phyloP scores from a whole-genome alignment of 2,888 invertebrate species.

The Acleris sparsana region DNA sequence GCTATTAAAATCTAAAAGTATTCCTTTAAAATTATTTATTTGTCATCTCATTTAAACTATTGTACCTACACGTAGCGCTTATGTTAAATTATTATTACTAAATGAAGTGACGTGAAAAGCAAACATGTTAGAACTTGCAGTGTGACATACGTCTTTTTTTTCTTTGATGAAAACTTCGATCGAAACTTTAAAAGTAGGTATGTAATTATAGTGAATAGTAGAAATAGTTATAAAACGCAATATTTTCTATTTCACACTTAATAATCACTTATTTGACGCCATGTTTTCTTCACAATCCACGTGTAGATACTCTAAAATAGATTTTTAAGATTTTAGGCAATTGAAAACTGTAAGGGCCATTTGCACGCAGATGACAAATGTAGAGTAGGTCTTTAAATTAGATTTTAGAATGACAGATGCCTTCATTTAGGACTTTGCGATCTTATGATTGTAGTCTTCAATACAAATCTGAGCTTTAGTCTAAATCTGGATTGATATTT shows the following conservation, averaged over 20 bases:
- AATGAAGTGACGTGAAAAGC: not conserved
- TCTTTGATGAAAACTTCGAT: too few species aligned
- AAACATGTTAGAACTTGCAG: not conserved
- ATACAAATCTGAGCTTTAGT: too few species aligned
- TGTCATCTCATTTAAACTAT: conserved; percentile 2
- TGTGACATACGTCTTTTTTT: conserved; percentile 2
- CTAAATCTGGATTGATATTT: too few species aligned
- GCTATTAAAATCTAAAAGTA: conserved; percentile 34
- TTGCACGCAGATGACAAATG: too few species aligned
- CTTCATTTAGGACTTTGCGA: too few species aligned
- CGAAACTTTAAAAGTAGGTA: not conserved
- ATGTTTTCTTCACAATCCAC: not conserved
- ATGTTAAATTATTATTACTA: conserved; percentile 14
- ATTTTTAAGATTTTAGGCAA: conserved; percentile 2
- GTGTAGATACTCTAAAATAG: not conserved
- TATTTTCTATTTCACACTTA: not conserved
- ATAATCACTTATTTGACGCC: not conserved
- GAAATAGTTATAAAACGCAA: not conserved
- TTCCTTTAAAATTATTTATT: conserved; percentile 34
- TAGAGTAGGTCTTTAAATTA: too few species aligned
- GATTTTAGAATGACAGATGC: too few species aligned
- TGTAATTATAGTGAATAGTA: not conserved
- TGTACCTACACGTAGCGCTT: conserved; percentile 14
- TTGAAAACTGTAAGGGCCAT: not conserved
- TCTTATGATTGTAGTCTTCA: too few species aligned